phyloP scores from a whole-genome alignment of 2,888 invertebrate species.

The Noctua fimbriata region DNA sequence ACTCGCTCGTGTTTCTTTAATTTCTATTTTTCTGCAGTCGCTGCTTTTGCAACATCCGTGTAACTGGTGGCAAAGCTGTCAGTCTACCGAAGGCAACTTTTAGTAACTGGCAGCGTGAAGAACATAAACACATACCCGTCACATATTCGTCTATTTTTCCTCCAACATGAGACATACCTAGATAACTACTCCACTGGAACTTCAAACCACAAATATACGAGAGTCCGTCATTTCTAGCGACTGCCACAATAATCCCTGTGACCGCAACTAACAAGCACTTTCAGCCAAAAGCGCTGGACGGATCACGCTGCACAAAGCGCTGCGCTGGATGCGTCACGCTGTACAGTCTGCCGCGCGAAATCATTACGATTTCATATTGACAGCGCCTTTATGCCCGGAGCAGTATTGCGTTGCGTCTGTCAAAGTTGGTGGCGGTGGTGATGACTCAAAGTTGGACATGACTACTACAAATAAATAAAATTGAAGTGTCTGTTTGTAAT shows the following conservation, averaged over 20 bases:
- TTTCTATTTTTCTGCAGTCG: neutral
- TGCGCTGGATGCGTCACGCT: neutral
- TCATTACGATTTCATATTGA: neutral
- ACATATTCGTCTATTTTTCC: neutral
- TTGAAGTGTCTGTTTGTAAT: too few relatives aligned
- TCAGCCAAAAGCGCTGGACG: conserved; percentile 32
- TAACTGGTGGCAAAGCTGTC: neutral
- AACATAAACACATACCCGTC: neutral
- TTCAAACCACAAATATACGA: conserved; percentile 29
- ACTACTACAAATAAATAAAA: too few relatives aligned
- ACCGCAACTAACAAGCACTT: conserved; percentile 34
- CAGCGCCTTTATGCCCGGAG: neutral
- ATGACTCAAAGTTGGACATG: neutral
- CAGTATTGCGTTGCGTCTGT: neutral
- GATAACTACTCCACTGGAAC: neutral
- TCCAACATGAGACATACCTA: neutral
- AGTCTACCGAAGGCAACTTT: neutral
- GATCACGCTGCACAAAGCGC: conserved; percentile 39
- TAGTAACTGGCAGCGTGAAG: neutral
- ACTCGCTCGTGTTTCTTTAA: neutral
- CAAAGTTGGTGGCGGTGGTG: neutral
- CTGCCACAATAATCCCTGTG: conserved; percentile 26
- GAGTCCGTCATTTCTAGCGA: conserved; percentile 21
- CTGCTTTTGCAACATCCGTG: neutral
- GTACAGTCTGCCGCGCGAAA: conserved; percentile 9